Percentiles rank a stretch among this genome's conserved stretches.
Conservation (phyloP, 2,888 invertebrate genomes). For the Nephrotoma guestfalica region DNA sequence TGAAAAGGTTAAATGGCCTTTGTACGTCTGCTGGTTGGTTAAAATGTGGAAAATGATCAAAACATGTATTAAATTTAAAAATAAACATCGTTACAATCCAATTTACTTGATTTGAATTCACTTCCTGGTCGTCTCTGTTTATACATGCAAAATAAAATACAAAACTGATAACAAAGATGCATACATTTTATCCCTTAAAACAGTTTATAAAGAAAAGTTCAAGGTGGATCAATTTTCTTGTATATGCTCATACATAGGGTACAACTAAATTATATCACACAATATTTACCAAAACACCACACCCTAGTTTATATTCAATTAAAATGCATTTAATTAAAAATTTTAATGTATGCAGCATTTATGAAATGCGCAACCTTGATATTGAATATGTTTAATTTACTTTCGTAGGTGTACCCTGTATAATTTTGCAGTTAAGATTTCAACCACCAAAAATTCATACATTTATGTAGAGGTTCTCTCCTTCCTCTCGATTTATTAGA, state of each 20-base stretch:
- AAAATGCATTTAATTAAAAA: neutral
- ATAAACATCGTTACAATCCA: neutral
- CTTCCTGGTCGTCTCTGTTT: neutral
- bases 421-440: neutral
- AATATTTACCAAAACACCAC: neutral
- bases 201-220: neutral
- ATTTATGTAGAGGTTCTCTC: neutral
- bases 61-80: neutral
- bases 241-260: neutral
- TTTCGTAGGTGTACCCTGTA: neutral
- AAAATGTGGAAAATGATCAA: neutral
- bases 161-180: neutral
- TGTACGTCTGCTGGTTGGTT: neutral
- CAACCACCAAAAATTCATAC: neutral
- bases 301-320: neutral
- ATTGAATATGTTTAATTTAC: neutral
- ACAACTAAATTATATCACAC: too few relatives aligned
- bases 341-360: too few relatives aligned
- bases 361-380: neutral
- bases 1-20: neutral
- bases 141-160: too few relatives aligned
- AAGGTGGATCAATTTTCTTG: neutral
- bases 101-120: neutral
- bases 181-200: neutral
- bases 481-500: neutral